phyloP scores from a whole-genome alignment of 2,888 invertebrate species.

The Amiota mariae region DNA sequence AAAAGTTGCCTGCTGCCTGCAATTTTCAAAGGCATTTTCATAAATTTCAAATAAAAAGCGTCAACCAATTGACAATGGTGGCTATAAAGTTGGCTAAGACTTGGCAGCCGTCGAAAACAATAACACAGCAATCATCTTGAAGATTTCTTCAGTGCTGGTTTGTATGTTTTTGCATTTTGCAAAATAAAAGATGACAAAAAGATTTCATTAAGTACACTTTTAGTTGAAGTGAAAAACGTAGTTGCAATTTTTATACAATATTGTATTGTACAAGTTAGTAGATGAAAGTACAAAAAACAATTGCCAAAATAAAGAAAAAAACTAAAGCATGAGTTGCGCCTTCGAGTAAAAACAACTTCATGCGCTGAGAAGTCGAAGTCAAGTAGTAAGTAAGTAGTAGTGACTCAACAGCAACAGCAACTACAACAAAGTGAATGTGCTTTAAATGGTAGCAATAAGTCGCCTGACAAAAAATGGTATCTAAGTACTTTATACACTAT shows the following conservation, averaged over 20 bases:
- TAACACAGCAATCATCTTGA: slow-evolving; percentile 46
- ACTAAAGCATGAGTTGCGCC: slow-evolving; percentile 43
- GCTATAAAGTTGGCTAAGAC: slow-evolving; percentile 28
- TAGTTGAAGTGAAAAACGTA: slow-evolving; percentile 34
- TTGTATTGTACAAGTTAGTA: no score
- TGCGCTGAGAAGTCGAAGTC: slow-evolving; percentile 37
- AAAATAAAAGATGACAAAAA: slow-evolving; percentile 69
- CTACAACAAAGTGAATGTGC: slow-evolving; percentile 32
- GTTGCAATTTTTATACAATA: not conserved
- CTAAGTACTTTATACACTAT: no score
- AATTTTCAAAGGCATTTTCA: slow-evolving; percentile 31
- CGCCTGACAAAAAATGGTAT: not conserved
- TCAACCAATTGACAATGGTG: slow-evolving; percentile 49
- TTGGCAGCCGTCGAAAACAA: slow-evolving; percentile 51
- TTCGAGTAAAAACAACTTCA: not conserved
- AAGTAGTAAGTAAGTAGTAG: not conserved
- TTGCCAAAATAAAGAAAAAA: slow-evolving; percentile 36
- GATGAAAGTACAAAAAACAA: not conserved
- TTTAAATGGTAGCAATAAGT: slow-evolving; percentile 35
- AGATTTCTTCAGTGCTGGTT: slow-evolving; percentile 29
- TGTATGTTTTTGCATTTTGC: slow-evolving; percentile 41
- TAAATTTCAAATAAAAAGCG: slow-evolving; percentile 33
- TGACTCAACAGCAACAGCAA: slow-evolving; percentile 31
- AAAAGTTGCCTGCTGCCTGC: slow-evolving; percentile 28
- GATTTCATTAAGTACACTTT: slow-evolving; percentile 70